Evolutionary conservation across 1,140 invertebrate genomes (phyloP).

Genomic region (Luehdorfia chinensis): DNA sequence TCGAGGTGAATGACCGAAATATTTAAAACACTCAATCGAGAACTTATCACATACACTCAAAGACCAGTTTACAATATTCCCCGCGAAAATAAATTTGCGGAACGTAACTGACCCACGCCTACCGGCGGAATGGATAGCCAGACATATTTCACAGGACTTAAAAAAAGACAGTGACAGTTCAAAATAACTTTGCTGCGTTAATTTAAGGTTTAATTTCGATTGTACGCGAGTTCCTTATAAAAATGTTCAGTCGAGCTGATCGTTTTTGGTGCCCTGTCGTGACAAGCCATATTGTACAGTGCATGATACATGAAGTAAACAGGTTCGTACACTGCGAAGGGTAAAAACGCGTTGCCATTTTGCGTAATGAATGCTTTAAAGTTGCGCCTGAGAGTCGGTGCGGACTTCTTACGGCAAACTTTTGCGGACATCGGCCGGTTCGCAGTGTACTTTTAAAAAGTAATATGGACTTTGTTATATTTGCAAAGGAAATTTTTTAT

Average conservation of each 20-base stretch:
- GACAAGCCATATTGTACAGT: constrained; percentile 69
- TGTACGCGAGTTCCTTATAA: constrained; percentile 18
- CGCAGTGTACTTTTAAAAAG: too few relatives aligned
- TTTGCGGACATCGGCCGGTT: background rate
- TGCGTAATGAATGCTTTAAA: constrained; percentile 48
- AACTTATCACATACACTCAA: constrained; percentile 25
- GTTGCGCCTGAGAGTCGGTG: constrained; percentile 21
- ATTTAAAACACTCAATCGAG: constrained; percentile 18
- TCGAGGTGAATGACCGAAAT: constrained; percentile 49
- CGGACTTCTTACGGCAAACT: constrained; percentile 13
- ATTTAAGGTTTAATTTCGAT: constrained; percentile 21
- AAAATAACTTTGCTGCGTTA: constrained; percentile 8
- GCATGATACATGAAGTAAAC: constrained; percentile 61
- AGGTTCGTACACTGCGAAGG: constrained; percentile 48
- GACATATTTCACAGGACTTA: constrained; percentile 62
- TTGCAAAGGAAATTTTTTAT: too few relatives aligned
- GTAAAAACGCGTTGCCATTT: constrained; percentile 48
- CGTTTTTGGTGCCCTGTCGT: constrained; percentile 57
- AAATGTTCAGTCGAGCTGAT: constrained; percentile 35
- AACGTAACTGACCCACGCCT: constrained; percentile 63
- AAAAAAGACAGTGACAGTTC: constrained; percentile 22
- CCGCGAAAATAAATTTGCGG: constrained; percentile 34
- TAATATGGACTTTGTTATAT: too few relatives aligned
- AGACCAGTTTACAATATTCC: constrained; percentile 36
- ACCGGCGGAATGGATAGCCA: constrained; percentile 55